Evolutionary conservation across 2,113 vertebrate genomes (phyloP), one percentile per base, ranked within the genome.

Genomic region (Aphelocoma coerulescens): DNA sequence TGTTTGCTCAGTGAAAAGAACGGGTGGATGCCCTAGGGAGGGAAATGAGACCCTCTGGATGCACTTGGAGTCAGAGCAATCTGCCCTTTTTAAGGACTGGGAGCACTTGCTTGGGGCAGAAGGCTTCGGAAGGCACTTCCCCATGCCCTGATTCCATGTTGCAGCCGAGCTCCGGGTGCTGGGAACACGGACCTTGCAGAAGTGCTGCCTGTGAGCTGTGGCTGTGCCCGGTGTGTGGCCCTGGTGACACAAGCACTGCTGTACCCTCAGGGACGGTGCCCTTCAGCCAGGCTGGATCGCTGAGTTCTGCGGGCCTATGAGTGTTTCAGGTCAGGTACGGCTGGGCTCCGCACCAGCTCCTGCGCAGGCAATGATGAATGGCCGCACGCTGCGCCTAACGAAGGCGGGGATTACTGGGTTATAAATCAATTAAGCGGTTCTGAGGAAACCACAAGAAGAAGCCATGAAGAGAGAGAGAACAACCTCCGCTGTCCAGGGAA

Each of bases 341-440:
- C 48, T 13, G 43, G 82, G 73, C 33, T 72, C 30, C 69, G 82
- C 75, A 89, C 43, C 87, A 61, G 91, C 66, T 95, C 44, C 79
- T 73, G 82, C 43, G 78, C 85, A 83, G 85, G 71, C 90, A 67
- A 76, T 95, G 96, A 96, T 93, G 76, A 87, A 96, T 88, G 85
- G 21, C 88, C 41, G 11, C 41, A 73, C 26, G 9, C 85, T 63
- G 72, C 0, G 1, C 68, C 85, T 93, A 94, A 95, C 11, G 67
- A 95, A 88, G 91, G 92, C 4, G 35, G 86, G 78, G 58, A 95
- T 95, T 92, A 92, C 85, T 74, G 71, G 94, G 94, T 87, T 91
- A 96, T 95, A 95, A 94, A 96, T 96, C 95, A 96, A 89, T 94
- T 91, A 95, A 91, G 57, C 67, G 79, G 41, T 77, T 85, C 81